Percentiles rank a stretch among this genome's conserved stretches.
phyloP scores from a whole-genome alignment of 1,140 invertebrate species.

The Temnothorax nylanderi region DNA sequence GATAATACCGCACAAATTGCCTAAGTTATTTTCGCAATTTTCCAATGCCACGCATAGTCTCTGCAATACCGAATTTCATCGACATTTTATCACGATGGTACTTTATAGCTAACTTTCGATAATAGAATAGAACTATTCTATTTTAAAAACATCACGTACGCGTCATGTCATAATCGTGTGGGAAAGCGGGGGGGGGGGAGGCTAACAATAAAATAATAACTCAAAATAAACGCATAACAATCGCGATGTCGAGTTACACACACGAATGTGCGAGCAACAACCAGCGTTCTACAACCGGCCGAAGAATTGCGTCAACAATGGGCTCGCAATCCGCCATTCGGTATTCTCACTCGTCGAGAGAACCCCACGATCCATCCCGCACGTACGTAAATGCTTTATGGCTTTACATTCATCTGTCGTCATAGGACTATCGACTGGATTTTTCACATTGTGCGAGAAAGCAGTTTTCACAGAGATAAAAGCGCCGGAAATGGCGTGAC shows the following conservation, averaged over 20 bases:
- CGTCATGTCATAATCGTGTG: neutral
- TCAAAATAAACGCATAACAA: neutral
- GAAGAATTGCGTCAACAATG: slow-evolving; percentile 4
- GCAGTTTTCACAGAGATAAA: slow-evolving; percentile 4
- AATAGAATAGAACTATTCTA: slow-evolving; percentile 6
- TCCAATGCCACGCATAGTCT: slow-evolving; percentile 19
- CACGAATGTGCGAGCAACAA: neutral
- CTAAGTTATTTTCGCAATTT: slow-evolving; percentile 58
- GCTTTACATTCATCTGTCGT: neutral
- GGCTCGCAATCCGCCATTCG: neutral
- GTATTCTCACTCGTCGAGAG: neutral
- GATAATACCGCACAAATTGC: slow-evolving; percentile 47
- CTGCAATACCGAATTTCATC: slow-evolving; percentile 23
- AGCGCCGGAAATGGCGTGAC: neutral
- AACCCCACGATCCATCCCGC: neutral
- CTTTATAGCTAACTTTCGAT: too few relatives aligned
- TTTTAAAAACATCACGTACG: neutral
- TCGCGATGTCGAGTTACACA: neutral
- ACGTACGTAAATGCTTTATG: slow-evolving; percentile 27
- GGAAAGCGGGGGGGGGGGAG: too few relatives aligned
- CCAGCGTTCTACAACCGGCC: neutral
- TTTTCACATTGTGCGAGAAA: neutral
- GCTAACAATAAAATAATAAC: neutral
- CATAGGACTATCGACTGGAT: neutral
- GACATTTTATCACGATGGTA: slow-evolving; percentile 5